These are phyloP conservation scores for Trilocha varians DNA, from an alignment of 2,888 invertebrate genomes.

Conservation along the genomic window DNA sequence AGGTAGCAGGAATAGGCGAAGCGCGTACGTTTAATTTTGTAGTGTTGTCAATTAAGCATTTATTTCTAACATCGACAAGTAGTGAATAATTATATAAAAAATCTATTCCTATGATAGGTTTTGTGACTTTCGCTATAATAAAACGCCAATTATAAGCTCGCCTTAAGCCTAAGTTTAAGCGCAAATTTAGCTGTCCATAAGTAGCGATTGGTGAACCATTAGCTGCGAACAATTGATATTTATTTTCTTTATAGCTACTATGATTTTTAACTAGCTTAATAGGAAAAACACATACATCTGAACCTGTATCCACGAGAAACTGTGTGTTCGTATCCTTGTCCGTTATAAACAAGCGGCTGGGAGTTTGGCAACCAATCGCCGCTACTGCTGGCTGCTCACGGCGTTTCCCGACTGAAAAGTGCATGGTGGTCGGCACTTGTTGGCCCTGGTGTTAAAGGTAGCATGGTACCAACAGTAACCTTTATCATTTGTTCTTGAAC, in stretches of 20 bases:
- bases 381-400: slow-evolving; percentile 13
- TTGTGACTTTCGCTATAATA: no score
- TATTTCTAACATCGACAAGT: no score
- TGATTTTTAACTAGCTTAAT: slow-evolving; percentile 4
- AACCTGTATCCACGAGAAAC: slow-evolving; percentile 12
- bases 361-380: slow-evolving; percentile 11
- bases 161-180: slow-evolving; percentile 12
- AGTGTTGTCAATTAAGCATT: no score
- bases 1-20: no score
- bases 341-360: slow-evolving; percentile 10
- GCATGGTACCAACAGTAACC: slow-evolving; percentile 7
- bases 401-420: slow-evolving; percentile 9
- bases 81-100: no score
- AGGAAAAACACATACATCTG: slow-evolving; percentile 14
- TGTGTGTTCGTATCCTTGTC: slow-evolving; percentile 8
- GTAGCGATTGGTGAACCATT: slow-evolving; percentile 24
- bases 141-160: slow-evolving; percentile 26
- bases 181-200: slow-evolving; percentile 10
- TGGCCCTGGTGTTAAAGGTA: slow-evolving; percentile 1
- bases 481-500: no score
- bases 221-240: slow-evolving; percentile 25
- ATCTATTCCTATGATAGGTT: no score
- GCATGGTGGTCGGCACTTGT: slow-evolving; percentile 6
- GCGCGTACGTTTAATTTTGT: no score
- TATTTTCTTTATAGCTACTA: slow-evolving; percentile 9